Evolutionary conservation across 2,113 vertebrate genomes (phyloP), one percentile per base, ranked within the genome.

Genomic region (Colinus virginianus): DNA sequence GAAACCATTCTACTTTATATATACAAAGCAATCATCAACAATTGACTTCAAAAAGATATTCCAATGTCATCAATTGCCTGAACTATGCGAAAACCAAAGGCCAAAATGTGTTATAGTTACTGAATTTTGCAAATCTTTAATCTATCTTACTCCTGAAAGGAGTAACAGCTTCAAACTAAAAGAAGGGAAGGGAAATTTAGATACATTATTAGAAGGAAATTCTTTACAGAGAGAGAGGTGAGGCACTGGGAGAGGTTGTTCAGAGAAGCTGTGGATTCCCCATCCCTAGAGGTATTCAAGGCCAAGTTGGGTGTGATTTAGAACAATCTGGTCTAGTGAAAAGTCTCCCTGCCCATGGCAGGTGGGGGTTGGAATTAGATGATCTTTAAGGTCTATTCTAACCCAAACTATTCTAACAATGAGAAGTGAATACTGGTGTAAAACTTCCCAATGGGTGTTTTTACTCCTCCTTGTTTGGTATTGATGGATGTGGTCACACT

Each of bases 1-100:
- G 34, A 67, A 78, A 61, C 23, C 43, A n/a, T 53, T 42, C 51
- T 42, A 18, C 25, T 40, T 32, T n/a, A 17, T 7, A 26, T 18
- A 21, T 18, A 43, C 19, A 17, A 5, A 40, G n/a, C 8, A 46
- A 74, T 7, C 15, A 43, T 25, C 9, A 43, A 22, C 0, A 0
- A 18, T 2, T 56, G 13, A 56, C 26, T 48, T 78, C 34, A 62
- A 38, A 72, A 6, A 28, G 17, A 46, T 66, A 46, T 42, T 59
- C 11, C 40, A 61, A 61, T 55, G 18, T 3, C 9, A 56, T 63
- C 15, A 14, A 26, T 78, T 71, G 2, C 34, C 46, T 53, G n/a
- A 78, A 32, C 5, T 38, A 21, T 22, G 46, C 2, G 30, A n/a
- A 87, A 78, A 18, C 8, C 62, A 70, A 84, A 82, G 20, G 53